Base-by-base conservation (phyloP, 2,113 vertebrate species). In the Boulengerochromis microlepis region DNA sequence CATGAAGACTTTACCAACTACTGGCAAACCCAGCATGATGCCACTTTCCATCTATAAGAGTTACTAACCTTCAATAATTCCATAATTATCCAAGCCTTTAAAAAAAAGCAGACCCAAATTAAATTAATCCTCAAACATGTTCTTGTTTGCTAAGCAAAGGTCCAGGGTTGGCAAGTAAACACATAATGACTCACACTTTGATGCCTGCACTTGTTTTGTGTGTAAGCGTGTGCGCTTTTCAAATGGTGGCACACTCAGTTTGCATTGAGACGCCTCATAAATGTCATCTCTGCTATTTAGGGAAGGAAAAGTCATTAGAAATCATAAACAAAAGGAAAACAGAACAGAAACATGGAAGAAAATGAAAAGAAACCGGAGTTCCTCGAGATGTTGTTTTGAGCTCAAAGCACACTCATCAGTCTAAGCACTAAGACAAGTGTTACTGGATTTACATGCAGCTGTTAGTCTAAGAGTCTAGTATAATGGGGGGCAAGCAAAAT, bases 181-280 rank as follows among this genome's bases (percentile, higher is more conserved):
- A 90, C 81, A 88, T 83, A 89, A 88, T 95, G 94, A 94, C 54
- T 92, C 91, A 95, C 80, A 86, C 85, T 83, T 89, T 87, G 53
- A 84, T 89, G 86, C 54, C 71, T 82, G 87, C 82, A 29, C 40
- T 86, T 13, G n/a, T 86, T 89, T 81, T 83, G 40, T 78, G 45
- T 69, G 22, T 85, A 87, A 69, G 13, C 26, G 22, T 69, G 22
- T 81, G 85, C 6, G 10, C 47, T 88, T 59, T 74, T 61, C 47
- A 71, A 83, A 83, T 86, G 84, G 53, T 91, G 81, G 26, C 87
- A 85, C 52, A 53, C 57, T 90, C 69, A 85, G 59, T 92, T 87
- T 87, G 47, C 78, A 82, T 76, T 59, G 57, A 86, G 40, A 22
- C 2, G 53, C 61, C n/a, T 89, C 53, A 42, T 85, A 57, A 91